Evolutionary conservation across 1,140 invertebrate genomes (phyloP).

Genomic region (Probaryconus sp.): DNA sequence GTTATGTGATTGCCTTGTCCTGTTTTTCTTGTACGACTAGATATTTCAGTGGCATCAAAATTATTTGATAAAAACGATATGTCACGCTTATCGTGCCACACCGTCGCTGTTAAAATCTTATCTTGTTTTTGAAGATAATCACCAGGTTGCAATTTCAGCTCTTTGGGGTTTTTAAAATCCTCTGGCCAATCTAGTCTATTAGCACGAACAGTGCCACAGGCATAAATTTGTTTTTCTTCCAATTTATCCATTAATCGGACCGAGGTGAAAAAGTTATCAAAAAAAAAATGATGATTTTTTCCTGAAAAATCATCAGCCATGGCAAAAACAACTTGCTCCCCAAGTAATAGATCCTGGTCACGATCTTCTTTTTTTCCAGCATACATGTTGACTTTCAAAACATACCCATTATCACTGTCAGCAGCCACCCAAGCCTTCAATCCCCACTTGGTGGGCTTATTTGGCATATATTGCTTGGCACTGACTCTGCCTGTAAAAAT

Average conservation of each 20-base stretch:
- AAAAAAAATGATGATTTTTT: constrained; percentile 42
- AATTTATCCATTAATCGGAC: constrained; percentile 28
- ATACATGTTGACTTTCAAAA: constrained; percentile 35
- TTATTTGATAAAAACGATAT: constrained; percentile 19
- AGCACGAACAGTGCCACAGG: constrained; percentile 26
- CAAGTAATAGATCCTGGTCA: constrained; percentile 30
- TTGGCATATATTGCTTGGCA: constrained; percentile 58
- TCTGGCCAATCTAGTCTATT: constrained; percentile 33
- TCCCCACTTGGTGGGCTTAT: constrained; percentile 59
- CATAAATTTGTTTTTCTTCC: constrained; percentile 25
- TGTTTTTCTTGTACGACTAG: background rate
- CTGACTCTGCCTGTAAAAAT: constrained; percentile 54
- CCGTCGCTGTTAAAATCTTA: constrained; percentile 4
- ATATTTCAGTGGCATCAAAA: constrained; percentile 8
- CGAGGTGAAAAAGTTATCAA: constrained; percentile 46
- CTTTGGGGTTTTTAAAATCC: constrained; percentile 14
- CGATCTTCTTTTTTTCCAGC: constrained; percentile 35
- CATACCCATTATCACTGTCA: constrained; percentile 26
- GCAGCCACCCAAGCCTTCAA: constrained; percentile 51
- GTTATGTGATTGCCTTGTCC: background rate
- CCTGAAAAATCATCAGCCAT: constrained; percentile 21
- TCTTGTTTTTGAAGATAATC: constrained; percentile 10
- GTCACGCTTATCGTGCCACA: constrained; percentile 25
- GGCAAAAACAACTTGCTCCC: constrained; percentile 42
- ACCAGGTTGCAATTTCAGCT: constrained; percentile 22